These are phyloP conservation scores for Heliconius hermathena DNA, from an alignment of 1,140 invertebrate species.

Conservation along the genomic window DNA sequence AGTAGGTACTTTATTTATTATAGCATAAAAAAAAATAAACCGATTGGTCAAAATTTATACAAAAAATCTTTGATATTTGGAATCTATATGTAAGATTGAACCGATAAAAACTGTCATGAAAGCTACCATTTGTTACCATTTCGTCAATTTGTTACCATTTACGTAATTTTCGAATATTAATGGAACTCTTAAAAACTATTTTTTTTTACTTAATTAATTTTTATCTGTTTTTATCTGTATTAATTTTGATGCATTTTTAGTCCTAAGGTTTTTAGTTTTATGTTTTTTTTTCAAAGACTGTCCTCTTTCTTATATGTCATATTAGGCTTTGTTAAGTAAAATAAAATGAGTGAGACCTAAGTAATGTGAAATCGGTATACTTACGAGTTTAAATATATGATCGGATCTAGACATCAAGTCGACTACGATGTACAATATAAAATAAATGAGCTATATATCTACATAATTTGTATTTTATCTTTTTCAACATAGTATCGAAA, in stretches of 20 bases:
- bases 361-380: not conserved
- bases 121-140: slow-evolving; percentile 45
- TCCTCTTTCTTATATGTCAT: slow-evolving; percentile 32
- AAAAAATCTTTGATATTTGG: not conserved
- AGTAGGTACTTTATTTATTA: slow-evolving; percentile 29
- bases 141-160: slow-evolving; percentile 38
- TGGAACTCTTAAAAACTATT: not conserved
- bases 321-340: slow-evolving; percentile 22
- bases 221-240: slow-evolving; percentile 1
- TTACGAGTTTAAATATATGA: not conserved
- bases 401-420: not conserved
- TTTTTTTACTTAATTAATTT: not conserved
- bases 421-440: not conserved
- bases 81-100: not conserved
- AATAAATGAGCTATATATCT: not conserved
- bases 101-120: slow-evolving; percentile 18
- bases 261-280: slow-evolving; percentile 25
- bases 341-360: not conserved
- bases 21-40: not conserved
- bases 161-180: not conserved
- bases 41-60: not conserved
- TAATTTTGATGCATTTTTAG: slow-evolving; percentile 34
- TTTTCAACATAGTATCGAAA: not conserved
- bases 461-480: not conserved
- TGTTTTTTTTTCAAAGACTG: slow-evolving; percentile 34